Conservation (phyloP, 2,113 vertebrate species). For the Peucedramus taeniatus region DNA sequence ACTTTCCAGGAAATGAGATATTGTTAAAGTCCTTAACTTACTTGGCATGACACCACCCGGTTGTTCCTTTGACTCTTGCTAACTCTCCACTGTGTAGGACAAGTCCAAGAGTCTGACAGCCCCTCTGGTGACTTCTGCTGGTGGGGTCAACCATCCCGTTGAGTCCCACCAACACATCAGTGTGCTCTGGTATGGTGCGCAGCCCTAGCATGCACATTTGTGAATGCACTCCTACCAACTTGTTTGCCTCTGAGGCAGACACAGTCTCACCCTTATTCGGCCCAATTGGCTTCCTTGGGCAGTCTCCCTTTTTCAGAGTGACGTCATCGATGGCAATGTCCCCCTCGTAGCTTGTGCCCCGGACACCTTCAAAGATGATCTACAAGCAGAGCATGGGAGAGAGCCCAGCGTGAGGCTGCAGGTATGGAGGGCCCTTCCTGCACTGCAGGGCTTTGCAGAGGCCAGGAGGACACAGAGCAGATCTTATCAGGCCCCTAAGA, state of each 20-base stretch:
- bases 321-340: conserved; percentile 96
- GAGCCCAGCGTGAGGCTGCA: neutral
- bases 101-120: neutral
- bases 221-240: neutral
- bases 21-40: neutral
- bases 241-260: neutral
- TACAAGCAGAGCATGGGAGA: conserved; percentile 56
- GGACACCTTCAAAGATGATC: conserved; percentile 95
- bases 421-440: neutral
- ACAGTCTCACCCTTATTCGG: conserved; percentile 71
- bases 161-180: neutral
- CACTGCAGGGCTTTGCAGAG: neutral
- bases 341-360: conserved; percentile 86
- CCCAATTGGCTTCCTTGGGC: conserved; percentile 75
- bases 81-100: neutral
- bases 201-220: neutral
- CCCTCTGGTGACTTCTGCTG: neutral
- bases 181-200: accelerated
- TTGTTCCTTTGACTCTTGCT: neutral
- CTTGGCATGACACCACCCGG: neutral
- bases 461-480: neutral
- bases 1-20: neutral
- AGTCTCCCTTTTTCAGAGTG: conserved; percentile 90
- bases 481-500: neutral
- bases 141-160: neutral